Conservation (phyloP, 2,888 invertebrate species). For the Candidula unifasciata region DNA sequence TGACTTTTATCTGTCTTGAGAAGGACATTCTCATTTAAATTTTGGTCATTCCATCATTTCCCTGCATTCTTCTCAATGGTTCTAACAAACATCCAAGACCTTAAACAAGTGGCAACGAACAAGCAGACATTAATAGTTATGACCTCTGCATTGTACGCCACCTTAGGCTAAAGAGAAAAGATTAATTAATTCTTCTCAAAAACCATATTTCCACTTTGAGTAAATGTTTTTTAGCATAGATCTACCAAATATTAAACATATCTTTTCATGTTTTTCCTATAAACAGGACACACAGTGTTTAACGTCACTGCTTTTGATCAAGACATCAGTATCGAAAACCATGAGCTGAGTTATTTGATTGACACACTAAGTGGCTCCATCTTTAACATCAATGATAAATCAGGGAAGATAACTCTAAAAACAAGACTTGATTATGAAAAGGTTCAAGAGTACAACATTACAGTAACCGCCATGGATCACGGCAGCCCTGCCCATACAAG, state of each 20-base stretch:
- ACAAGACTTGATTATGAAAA: slow-evolving; percentile 93
- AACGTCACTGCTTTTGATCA: slow-evolving; percentile 57
- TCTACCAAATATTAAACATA: neutral
- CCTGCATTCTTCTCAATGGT: no score
- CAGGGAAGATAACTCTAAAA: slow-evolving; percentile 90
- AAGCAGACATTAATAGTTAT: no score
- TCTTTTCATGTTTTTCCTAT: neutral
- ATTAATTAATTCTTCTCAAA: no score
- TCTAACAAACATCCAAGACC: no score
- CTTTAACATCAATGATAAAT: slow-evolving; percentile 91
- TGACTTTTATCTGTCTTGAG: no score
- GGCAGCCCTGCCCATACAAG: slow-evolving; percentile 58
- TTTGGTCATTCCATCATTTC: no score
- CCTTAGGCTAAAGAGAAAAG: no score
- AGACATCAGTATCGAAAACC: slow-evolving; percentile 82
- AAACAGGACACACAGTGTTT: neutral
- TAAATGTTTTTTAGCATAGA: neutral
- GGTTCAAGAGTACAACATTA: slow-evolving; percentile 63
- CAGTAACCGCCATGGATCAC: slow-evolving; percentile 70
- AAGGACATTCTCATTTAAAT: no score
- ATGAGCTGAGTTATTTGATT: slow-evolving; percentile 91
- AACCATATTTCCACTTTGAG: no score
- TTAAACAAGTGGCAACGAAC: no score
- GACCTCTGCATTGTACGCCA: no score
- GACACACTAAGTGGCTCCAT: slow-evolving; percentile 94